Evolutionary conservation across 2,113 vertebrate genomes (phyloP).

Genomic region (Pampusana beccarii): DNA sequence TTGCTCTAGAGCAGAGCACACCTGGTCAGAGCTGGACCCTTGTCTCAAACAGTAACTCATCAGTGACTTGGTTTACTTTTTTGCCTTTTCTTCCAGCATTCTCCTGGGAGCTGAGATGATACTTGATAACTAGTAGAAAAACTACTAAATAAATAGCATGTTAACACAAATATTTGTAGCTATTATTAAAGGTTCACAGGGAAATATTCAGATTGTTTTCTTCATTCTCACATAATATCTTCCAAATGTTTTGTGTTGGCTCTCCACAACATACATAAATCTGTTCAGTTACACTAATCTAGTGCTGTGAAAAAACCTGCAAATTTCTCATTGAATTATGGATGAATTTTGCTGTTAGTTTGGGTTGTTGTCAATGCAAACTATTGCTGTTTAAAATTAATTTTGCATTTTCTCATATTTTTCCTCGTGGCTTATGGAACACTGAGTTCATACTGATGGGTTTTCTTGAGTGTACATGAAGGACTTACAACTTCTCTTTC

Average conservation of each 20-base stretch:
- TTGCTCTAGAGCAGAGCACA: not conserved
- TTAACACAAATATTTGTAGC: slow-evolving; percentile 7
- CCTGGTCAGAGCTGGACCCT: not conserved
- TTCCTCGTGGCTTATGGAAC: not conserved
- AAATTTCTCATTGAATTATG: slow-evolving; percentile 8
- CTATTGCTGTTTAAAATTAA: not conserved
- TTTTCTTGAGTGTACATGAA: not conserved
- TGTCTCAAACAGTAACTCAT: not conserved
- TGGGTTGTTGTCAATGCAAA: not conserved
- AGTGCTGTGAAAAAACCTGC: not conserved
- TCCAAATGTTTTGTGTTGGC: slow-evolving; percentile 26
- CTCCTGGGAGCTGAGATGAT: not conserved
- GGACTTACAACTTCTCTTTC: not conserved
- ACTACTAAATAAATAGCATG: not conserved
- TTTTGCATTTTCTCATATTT: slow-evolving; percentile 16
- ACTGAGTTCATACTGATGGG: not conserved
- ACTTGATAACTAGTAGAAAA: not conserved
- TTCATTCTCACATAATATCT: slow-evolving; percentile 16
- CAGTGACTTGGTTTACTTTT: not conserved
- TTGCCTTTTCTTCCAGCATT: not conserved
- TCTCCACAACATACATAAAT: slow-evolving; percentile 3
- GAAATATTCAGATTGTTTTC: not conserved
- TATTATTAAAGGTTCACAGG: not conserved
- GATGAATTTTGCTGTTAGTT: not conserved
- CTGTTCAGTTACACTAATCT: not conserved